Percentiles rank a stretch among this genome's conserved stretches.
Evolutionary conservation across 2,797 vertebrate genomes (phyloP).

Genomic region (Enteromius anoplus): DNA sequence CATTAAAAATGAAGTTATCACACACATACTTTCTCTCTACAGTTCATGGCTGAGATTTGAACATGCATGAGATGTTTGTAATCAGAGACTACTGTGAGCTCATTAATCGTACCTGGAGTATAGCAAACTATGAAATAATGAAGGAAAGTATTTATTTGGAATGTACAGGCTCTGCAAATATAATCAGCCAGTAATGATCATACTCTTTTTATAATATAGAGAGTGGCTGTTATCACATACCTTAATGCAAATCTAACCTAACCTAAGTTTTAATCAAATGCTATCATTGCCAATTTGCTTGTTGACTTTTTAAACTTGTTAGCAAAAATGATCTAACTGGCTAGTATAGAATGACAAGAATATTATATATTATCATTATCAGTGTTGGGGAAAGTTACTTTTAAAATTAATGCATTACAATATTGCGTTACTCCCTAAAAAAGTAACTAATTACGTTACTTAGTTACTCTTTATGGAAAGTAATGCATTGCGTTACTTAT

Average conservation of each 20-base stretch:
- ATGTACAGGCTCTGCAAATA: conserved; percentile 6
- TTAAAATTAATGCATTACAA: too few relatives aligned
- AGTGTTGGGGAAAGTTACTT: too few relatives aligned
- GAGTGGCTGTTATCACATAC: not conserved
- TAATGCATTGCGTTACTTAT: too few relatives aligned
- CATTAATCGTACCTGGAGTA: conserved; percentile 56
- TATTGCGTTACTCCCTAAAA: too few relatives aligned
- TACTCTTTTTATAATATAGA: conserved; percentile 6
- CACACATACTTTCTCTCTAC: not conserved
- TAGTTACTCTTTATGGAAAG: too few relatives aligned
- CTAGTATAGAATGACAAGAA: not conserved
- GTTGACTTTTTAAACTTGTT: not conserved
- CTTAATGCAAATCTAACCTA: not conserved
- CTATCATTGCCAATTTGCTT: not conserved
- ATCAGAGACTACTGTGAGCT: conserved; percentile 60
- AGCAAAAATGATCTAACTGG: not conserved
- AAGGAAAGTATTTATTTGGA: conserved; percentile 23
- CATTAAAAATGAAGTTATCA: conserved; percentile 69
- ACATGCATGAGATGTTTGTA: conserved; percentile 57
- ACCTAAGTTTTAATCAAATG: not conserved
- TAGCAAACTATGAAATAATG: conserved; percentile 17
- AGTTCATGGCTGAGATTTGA: conserved; percentile 59
- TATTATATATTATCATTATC: too few relatives aligned
- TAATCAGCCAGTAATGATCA: conserved; percentile 28
- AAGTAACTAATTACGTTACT: too few relatives aligned